Evolutionary conservation across 2,797 vertebrate species (phyloP).

Genomic region (Amblyopsis hoosieri): DNA sequence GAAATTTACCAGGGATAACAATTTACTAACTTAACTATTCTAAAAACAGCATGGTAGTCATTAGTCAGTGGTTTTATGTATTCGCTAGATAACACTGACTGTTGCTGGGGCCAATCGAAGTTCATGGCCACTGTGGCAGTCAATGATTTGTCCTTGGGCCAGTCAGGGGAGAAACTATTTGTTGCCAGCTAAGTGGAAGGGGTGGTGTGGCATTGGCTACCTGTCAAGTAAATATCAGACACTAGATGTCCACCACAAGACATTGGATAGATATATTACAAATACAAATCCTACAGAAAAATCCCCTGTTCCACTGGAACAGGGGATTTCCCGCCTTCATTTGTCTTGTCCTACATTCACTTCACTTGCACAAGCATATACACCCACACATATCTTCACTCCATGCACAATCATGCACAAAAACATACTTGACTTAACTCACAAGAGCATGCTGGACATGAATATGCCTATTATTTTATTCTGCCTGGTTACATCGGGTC

Average conservation of each 20-base stretch:
- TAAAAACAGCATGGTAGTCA: neutral
- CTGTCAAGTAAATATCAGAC: neutral
- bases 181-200: slow-evolving; percentile 7
- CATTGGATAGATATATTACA: slow-evolving; percentile 20
- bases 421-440: no score
- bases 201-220: slow-evolving; percentile 5
- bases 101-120: slow-evolving; percentile 1
- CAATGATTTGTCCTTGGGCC: slow-evolving; percentile 42
- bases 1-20: neutral
- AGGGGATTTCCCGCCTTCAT: slow-evolving; percentile 22
- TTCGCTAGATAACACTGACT: neutral
- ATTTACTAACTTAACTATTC: neutral
- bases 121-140: slow-evolving; percentile 23
- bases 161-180: slow-evolving; percentile 10
- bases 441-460: no score
- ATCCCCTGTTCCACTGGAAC: neutral
- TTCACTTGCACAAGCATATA: slow-evolving; percentile 18
- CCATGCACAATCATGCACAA: no score
- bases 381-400: no score
- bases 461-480: no score
- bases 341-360: slow-evolving; percentile 19
- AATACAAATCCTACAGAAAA: slow-evolving; percentile 11
- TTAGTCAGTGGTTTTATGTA: neutral
- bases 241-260: neutral
- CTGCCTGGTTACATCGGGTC: no score